phyloP scores from a whole-genome alignment of 2,797 vertebrate genomes.

The Peromyscus eremicus region DNA sequence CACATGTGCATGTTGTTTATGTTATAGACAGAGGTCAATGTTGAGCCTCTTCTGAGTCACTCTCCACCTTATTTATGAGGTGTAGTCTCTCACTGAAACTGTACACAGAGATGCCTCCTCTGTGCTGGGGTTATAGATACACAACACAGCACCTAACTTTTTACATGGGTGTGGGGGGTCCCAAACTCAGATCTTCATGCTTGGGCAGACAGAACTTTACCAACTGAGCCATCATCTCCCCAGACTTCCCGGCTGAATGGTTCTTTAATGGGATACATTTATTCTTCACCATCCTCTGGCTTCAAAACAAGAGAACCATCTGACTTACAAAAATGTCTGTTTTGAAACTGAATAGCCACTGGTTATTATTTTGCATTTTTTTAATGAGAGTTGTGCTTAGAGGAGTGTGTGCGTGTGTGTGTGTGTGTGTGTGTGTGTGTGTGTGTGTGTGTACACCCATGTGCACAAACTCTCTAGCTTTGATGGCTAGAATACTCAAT shows the following conservation, averaged over 20 bases:
- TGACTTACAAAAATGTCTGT: constrained; percentile 62
- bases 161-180: not conserved
- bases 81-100: not conserved
- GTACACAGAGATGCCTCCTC: not conserved
- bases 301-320: constrained; percentile 41
- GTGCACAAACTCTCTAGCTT: constrained; percentile 41
- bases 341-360: constrained; percentile 67
- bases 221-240: not conserved
- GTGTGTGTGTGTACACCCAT: not conserved
- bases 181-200: not conserved
- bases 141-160: not conserved
- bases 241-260: not conserved
- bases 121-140: not conserved
- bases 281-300: constrained; percentile 25
- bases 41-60: not conserved
- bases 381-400: constrained; percentile 70
- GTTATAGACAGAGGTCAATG: not conserved
- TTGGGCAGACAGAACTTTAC: not conserved
- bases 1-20: not conserved
- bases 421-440: not conserved
- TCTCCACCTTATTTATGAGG: not conserved
- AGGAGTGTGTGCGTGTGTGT: not conserved
- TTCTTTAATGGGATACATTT: not conserved
- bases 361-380: constrained; percentile 55
- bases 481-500: constrained; percentile 64